These are phyloP conservation scores for Drosophila neonasuta DNA, from an alignment of 2,888 invertebrate species.

Conservation along the genomic window DNA sequence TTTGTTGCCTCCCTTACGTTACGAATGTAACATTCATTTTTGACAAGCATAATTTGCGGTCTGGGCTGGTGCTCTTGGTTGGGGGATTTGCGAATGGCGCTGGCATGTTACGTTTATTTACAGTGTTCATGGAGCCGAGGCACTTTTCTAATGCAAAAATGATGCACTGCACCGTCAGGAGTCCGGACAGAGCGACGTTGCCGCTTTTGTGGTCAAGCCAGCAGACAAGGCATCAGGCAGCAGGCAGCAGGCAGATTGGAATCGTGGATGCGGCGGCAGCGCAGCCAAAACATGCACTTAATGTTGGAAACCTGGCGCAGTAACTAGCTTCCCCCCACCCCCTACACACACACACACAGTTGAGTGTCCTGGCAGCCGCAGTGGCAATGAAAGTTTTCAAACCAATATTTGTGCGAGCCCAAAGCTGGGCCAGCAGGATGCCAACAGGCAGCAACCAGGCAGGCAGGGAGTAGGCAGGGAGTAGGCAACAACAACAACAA, in stretches of 20 bases:
- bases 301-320: constrained; percentile 35
- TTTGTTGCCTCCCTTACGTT: constrained; percentile 35
- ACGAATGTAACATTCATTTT: constrained; percentile 76
- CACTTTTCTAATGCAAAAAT: constrained; percentile 76
- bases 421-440: constrained; percentile 16
- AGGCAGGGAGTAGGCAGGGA: constrained; percentile 10
- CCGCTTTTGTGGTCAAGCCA: constrained; percentile 61
- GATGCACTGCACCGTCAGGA: constrained; percentile 66
- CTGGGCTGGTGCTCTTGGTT: constrained; percentile 51
- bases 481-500: constrained; percentile 13
- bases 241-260: constrained; percentile 36
- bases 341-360: no score
- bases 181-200: constrained; percentile 11
- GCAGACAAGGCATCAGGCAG: background rate
- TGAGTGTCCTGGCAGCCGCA: constrained; percentile 49
- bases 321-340: background rate
- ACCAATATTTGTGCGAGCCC: constrained; percentile 65
- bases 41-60: constrained; percentile 77
- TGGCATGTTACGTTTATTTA: constrained; percentile 58
- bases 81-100: constrained; percentile 12
- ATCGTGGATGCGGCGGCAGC: constrained; percentile 27
- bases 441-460: constrained; percentile 6
- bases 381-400: constrained; percentile 72
- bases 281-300: constrained; percentile 60
- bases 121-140: constrained; percentile 61